These are phyloP conservation scores for Gopherus evgoodei DNA, from an alignment of 2,113 vertebrate genomes.

Conservation along the genomic window DNA sequence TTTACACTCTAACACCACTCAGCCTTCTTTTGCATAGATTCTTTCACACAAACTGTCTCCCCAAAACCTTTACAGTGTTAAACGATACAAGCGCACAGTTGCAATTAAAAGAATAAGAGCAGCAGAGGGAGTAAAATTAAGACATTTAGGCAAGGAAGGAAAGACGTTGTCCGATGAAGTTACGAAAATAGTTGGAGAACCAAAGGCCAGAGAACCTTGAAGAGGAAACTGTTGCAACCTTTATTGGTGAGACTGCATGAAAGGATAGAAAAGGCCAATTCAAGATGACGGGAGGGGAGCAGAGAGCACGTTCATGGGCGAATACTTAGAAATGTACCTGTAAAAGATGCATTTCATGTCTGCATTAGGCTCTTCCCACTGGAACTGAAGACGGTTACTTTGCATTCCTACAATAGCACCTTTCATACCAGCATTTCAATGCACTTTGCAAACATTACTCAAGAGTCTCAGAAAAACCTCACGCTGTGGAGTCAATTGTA, in stretches of 20 bases:
- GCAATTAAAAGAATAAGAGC: background rate
- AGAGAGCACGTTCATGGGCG: background rate
- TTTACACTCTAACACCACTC: background rate
- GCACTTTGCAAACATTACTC: background rate
- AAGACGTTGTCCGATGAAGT: background rate
- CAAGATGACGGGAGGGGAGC: background rate
- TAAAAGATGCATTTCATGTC: background rate
- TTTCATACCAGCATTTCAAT: rapidly evolving
- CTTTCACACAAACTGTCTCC: background rate
- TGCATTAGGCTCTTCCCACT: background rate
- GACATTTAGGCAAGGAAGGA: background rate
- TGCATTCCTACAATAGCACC: background rate
- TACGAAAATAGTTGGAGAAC: background rate
- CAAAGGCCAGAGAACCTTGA: background rate
- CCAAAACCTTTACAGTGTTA: background rate
- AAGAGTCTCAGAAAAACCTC: background rate
- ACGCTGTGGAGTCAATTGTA: rapidly evolving
- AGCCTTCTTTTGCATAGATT: rapidly evolving
- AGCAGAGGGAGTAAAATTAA: rapidly evolving
- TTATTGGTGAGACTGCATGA: background rate
- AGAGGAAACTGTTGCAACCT: rapidly evolving
- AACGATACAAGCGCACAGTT: background rate
- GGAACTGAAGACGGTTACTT: background rate
- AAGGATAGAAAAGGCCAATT: background rate
- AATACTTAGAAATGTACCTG: background rate